These are phyloP conservation scores for Bos javanicus DNA, from an alignment of 2,113 vertebrate genomes.

Conservation along the genomic window DNA sequence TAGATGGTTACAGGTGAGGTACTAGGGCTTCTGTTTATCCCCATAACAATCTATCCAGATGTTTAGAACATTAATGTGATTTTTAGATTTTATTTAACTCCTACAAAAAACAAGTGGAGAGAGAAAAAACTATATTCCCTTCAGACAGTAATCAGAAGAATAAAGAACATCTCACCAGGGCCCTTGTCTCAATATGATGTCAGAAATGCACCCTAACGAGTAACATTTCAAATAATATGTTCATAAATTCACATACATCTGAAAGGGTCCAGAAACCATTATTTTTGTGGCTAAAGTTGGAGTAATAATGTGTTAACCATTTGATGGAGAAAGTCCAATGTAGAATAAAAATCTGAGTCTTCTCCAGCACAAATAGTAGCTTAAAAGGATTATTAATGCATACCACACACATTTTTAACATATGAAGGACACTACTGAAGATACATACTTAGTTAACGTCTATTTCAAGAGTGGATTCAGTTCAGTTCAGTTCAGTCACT, in stretches of 20 bases:
- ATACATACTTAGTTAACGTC: background rate
- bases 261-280: background rate
- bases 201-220: background rate
- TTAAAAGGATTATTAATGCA: background rate
- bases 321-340: background rate
- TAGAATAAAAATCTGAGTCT: background rate
- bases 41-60: background rate
- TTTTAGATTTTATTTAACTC: conserved; percentile 25
- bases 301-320: background rate
- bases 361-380: background rate
- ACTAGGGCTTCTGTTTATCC: background rate
- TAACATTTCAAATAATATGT: background rate
- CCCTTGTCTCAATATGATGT: background rate
- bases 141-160: background rate
- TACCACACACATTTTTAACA: background rate
- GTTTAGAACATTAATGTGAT: background rate
- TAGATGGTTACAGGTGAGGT: background rate
- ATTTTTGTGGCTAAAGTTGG: background rate
- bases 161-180: background rate
- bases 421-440: background rate
- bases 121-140: background rate
- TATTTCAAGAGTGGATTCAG: background rate
- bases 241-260: background rate
- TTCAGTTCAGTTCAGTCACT: no score
- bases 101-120: background rate